phyloP scores from a whole-genome alignment of 2,888 invertebrate species.

The Agrochola lota region DNA sequence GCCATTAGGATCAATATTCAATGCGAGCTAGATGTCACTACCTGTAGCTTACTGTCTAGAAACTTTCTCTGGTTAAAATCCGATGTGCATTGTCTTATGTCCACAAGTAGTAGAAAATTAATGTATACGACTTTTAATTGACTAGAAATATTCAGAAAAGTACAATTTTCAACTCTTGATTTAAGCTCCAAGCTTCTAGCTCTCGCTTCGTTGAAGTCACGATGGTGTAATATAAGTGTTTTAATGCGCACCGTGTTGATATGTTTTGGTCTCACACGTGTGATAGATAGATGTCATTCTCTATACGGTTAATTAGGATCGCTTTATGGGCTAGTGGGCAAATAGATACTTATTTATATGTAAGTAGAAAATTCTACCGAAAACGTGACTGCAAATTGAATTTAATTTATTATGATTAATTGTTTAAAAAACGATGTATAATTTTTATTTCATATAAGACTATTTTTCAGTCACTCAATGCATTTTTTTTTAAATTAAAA shows the following conservation, averaged over 20 bases:
- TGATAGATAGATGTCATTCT: slow-evolving; percentile 58
- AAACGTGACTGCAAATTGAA: slow-evolving; percentile 60
- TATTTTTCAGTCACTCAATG: slow-evolving; percentile 44
- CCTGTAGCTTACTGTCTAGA: slow-evolving; percentile 14
- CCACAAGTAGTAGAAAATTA: slow-evolving; percentile 16
- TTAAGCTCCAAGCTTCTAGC: slow-evolving; percentile 1
- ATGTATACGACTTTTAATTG: slow-evolving; percentile 42
- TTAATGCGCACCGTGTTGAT: slow-evolving; percentile 69
- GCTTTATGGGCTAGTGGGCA: slow-evolving; percentile 63
- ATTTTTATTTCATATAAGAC: slow-evolving; percentile 51
- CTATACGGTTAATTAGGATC: slow-evolving; percentile 45
- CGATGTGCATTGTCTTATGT: slow-evolving; percentile 5
- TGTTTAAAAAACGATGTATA: slow-evolving; percentile 43
- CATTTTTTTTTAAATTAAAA: slow-evolving; percentile 58
- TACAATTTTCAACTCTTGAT: slow-evolving; percentile 52
- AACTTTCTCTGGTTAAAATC: slow-evolving; percentile 6
- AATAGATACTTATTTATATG: slow-evolving; percentile 58
- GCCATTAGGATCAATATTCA: slow-evolving; percentile 37
- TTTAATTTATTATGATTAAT: slow-evolving; percentile 55
- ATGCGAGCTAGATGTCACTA: slow-evolving; percentile 30
- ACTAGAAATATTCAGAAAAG: slow-evolving; percentile 43
- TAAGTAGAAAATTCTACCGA: slow-evolving; percentile 58
- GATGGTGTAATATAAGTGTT: slow-evolving; percentile 70
- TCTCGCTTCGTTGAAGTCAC: slow-evolving; percentile 64
- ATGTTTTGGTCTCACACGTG: slow-evolving; percentile 63